Evolutionary conservation across 1,140 invertebrate genomes (phyloP), one percentile per base, ranked within the genome.

Genomic region (Sycobia sp.): DNA sequence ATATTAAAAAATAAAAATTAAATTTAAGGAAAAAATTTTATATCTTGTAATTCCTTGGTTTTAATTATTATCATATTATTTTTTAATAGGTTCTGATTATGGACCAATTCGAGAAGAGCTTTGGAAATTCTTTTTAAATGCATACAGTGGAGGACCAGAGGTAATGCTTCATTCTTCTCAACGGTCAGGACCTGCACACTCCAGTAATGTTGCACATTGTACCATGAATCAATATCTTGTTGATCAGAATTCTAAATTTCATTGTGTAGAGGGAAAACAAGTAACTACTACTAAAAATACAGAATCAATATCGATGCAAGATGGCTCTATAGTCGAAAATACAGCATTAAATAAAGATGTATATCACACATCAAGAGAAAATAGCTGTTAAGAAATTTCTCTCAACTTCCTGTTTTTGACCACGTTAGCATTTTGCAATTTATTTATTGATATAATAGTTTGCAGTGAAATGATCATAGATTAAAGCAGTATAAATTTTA

Each of bases 141-240:
- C 91, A 14, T 96, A 97, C 73, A 90, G 91, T 23, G 94, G 94
- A 14, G 94, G 94, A 1, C 94, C 94, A 0, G 92, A 94, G 73
- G 81, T 95, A 41, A 72, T 85, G 60, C 69, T 86, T 9, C 80
- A 84, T 62, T 76, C 79, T 5, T 77, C 74, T 68, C 79, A 78
- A 67, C 72, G 81, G 47, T 67, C 74, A 13, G 59, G 68, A 14
- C 74, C 69, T 46, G 54, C 69, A 22, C 80, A 81, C 63, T 73
- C 78, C 25, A 79, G 72, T 67, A 67, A 72, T 70, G 78, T 76
- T 56, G 68, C 76, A 78, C 79, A 82, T 81, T 80, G 80, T 76
- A 69, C 73, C 22, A 32, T 32, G 29, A 11, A 32, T 7, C 29
- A 75, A 34, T 78, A 76, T 64, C 58, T 77, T 7, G 66, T 76